A percentile compares a stretch with the other conserved stretches of the same genome.
These are phyloP conservation scores for Peromyscus attwateri DNA, from an alignment of 2,797 vertebrate species.

Conservation along the genomic window DNA sequence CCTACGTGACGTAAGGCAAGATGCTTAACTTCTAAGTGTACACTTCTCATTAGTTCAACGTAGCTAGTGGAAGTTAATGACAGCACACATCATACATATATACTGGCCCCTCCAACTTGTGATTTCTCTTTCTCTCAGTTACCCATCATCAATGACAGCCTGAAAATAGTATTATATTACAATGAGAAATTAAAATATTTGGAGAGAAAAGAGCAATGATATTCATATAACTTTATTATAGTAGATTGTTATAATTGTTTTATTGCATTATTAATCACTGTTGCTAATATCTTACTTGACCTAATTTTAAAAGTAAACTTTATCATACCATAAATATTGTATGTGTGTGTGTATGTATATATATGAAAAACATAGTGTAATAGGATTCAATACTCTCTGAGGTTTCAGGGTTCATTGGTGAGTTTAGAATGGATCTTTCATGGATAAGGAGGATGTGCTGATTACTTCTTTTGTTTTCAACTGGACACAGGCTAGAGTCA, in stretches of 20 bases:
- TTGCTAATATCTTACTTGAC: background rate
- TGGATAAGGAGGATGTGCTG: background rate
- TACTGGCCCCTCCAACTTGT: background rate
- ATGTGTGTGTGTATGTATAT: background rate
- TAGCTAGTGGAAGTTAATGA: conserved; percentile 11
- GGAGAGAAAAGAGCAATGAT: background rate
- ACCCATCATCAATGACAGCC: background rate
- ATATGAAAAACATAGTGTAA: background rate
- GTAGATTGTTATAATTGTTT: background rate
- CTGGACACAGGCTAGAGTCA: background rate
- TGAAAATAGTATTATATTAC: background rate
- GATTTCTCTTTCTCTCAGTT: background rate
- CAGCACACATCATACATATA: background rate
- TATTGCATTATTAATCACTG: background rate
- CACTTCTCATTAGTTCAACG: conserved; percentile 46
- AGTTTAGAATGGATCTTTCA: background rate
- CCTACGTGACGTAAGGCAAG: background rate
- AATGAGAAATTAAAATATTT: background rate
- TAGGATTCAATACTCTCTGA: background rate
- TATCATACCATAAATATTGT: background rate
- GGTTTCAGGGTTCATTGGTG: background rate
- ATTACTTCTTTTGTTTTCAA: background rate
- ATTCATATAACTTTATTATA: background rate
- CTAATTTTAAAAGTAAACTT: background rate
- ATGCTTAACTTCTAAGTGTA: background rate